These are phyloP conservation scores for Mimas tiliae DNA, from an alignment of 2,888 invertebrate genomes.

Conservation along the genomic window DNA sequence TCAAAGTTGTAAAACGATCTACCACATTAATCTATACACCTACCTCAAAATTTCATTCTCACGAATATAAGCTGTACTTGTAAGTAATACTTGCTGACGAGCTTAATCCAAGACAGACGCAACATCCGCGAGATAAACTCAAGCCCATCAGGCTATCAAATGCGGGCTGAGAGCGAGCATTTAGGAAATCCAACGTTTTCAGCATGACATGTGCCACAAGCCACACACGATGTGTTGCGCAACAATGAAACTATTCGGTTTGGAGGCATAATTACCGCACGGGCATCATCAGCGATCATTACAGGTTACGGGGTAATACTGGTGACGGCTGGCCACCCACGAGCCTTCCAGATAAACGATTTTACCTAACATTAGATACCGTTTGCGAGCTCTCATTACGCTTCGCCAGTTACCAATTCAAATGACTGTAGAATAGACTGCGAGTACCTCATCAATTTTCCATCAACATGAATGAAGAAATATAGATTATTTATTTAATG, in stretches of 20 bases:
- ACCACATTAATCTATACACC: background rate
- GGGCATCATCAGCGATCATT: slow-evolving; percentile 69
- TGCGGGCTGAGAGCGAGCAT: slow-evolving; percentile 25
- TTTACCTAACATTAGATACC: slow-evolving; percentile 24
- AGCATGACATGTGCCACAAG: slow-evolving; percentile 26
- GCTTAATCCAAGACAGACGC: slow-evolving; percentile 13
- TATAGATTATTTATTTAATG: background rate
- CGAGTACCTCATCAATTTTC: background rate
- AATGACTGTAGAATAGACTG: background rate
- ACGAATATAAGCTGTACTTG: background rate
- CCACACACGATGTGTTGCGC: slow-evolving; percentile 72
- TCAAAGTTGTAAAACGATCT: background rate
- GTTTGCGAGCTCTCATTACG: slow-evolving; percentile 19
- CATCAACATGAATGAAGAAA: background rate
- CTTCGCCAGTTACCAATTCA: background rate
- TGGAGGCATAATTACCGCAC: slow-evolving; percentile 69
- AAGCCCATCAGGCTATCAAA: slow-evolving; percentile 21
- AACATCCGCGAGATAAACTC: slow-evolving; percentile 30
- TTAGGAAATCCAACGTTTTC: slow-evolving; percentile 35
- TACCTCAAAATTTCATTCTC: background rate
- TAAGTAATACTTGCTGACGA: slow-evolving; percentile 1
- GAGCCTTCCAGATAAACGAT: slow-evolving; percentile 31
- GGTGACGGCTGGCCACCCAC: slow-evolving; percentile 65
- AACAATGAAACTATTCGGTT: slow-evolving; percentile 69
- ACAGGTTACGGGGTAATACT: slow-evolving; percentile 48